phyloP scores from a whole-genome alignment of 2,797 vertebrate species.

The Cyclura pinguis region DNA sequence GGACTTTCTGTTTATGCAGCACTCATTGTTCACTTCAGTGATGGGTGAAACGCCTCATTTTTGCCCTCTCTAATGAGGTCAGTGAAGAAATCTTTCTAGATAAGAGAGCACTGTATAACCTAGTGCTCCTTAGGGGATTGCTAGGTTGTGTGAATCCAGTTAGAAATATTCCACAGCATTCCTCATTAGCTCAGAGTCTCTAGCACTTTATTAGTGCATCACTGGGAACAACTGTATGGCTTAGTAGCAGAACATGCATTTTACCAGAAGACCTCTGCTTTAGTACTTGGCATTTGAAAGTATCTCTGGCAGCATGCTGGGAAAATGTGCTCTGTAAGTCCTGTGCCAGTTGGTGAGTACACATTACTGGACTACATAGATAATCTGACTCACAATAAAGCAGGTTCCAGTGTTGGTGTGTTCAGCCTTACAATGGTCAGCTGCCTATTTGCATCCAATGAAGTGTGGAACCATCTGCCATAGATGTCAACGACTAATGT shows the following conservation, averaged over 20 bases:
- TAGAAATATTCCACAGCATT: not conserved
- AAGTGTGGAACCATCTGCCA: slow-evolving; percentile 5
- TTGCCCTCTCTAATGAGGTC: slow-evolving; percentile 6
- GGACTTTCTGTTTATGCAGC: not conserved
- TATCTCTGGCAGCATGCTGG: not conserved
- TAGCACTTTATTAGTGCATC: not conserved
- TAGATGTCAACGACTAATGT: slow-evolving; percentile 21
- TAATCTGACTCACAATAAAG: not conserved
- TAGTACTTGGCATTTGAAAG: not conserved
- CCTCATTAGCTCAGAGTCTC: not conserved
- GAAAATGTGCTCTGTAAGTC: no score
- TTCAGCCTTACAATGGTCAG: not conserved
- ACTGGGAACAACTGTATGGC: not conserved
- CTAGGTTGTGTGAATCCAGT: not conserved
- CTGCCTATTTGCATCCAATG: slow-evolving; percentile 30
- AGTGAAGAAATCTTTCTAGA: not conserved
- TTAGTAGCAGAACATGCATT: not conserved
- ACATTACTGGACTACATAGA: not conserved
- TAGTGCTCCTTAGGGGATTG: not conserved
- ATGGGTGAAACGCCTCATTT: not conserved
- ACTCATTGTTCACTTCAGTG: not conserved
- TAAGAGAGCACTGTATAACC: not conserved
- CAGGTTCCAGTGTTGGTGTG: not conserved
- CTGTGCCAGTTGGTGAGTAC: not conserved
- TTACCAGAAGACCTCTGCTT: not conserved